Percentiles rank a stretch among this genome's conserved stretches.
These are phyloP conservation scores for Pelosia muscerda DNA, from an alignment of 2,888 invertebrate species.

Conservation along the genomic window DNA sequence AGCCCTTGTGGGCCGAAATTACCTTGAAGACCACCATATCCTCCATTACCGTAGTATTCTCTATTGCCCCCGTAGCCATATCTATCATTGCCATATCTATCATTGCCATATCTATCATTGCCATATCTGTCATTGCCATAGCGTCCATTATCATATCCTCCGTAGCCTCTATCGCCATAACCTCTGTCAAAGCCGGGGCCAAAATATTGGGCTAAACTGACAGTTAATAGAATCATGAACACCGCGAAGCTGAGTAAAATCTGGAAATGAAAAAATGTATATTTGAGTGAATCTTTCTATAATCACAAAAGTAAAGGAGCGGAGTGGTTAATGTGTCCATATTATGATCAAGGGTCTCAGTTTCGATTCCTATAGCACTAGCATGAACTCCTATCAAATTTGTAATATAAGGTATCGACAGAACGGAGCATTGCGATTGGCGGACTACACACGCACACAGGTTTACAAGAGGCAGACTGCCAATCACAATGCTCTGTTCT, in stretches of 20 bases:
- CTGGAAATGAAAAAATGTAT: neutral
- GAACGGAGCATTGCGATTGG: too few species aligned
- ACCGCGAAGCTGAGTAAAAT: neutral
- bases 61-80: neutral
- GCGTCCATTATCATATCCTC: neutral
- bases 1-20: neutral
- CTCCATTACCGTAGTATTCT: constrained; percentile 1
- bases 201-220: neutral
- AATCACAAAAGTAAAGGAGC: too few species aligned
- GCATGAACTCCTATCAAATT: too few species aligned
- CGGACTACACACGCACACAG: too few species aligned
- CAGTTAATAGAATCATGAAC: neutral
- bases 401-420: too few species aligned
- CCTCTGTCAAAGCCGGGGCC: neutral
- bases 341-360: too few species aligned
- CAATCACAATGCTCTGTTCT: too few species aligned
- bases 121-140: neutral
- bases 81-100: neutral
- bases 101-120: neutral
- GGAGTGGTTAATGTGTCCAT: too few species aligned
- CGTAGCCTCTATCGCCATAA: neutral
- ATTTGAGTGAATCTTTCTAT: neutral
- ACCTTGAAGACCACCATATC: constrained; percentile 5
- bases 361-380: too few species aligned
- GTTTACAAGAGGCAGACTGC: too few species aligned